These are phyloP conservation scores for Lagocephalus sceleratus DNA, from an alignment of 2,797 vertebrate species.

Conservation along the genomic window DNA sequence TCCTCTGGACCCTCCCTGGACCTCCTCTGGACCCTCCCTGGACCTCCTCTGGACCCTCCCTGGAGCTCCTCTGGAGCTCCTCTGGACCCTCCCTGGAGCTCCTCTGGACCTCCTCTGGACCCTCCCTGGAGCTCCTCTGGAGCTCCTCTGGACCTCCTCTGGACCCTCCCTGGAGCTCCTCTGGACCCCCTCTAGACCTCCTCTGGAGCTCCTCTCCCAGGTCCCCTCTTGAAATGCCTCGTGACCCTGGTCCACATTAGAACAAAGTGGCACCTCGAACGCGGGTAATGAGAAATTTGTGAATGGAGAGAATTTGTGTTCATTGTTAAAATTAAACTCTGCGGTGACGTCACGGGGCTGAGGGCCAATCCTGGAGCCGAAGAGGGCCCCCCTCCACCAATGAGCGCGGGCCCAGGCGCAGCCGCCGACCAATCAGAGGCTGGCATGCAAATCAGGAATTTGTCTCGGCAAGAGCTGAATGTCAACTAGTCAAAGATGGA, in stretches of 20 bases:
- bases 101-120: no score
- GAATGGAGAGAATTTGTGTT: slow-evolving; percentile 91
- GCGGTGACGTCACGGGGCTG: slow-evolving; percentile 66
- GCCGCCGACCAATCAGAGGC: slow-evolving; percentile 76
- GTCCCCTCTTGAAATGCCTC: no score
- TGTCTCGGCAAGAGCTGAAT: slow-evolving; percentile 88
- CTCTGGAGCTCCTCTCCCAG: no score
- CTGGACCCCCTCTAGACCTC: no score
- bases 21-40: no score
- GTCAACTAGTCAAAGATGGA: slow-evolving; percentile 99
- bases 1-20: no score
- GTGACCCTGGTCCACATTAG: slow-evolving; percentile 30
- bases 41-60: no score
- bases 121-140: no score
- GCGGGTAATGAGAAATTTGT: slow-evolving; percentile 86
- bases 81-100: no score
- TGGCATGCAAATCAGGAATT: slow-evolving; percentile 84
- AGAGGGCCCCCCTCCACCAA: slow-evolving; percentile 75
- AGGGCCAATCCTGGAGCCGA: slow-evolving; percentile 77
- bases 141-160: no score
- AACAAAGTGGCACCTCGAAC: slow-evolving; percentile 67
- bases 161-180: no score
- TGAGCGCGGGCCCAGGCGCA: slow-evolving; percentile 24
- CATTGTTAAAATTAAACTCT: slow-evolving; percentile 93
- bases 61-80: no score